phyloP scores from a whole-genome alignment of 2,888 invertebrate species.

The Lepetodrilus schrolli region DNA sequence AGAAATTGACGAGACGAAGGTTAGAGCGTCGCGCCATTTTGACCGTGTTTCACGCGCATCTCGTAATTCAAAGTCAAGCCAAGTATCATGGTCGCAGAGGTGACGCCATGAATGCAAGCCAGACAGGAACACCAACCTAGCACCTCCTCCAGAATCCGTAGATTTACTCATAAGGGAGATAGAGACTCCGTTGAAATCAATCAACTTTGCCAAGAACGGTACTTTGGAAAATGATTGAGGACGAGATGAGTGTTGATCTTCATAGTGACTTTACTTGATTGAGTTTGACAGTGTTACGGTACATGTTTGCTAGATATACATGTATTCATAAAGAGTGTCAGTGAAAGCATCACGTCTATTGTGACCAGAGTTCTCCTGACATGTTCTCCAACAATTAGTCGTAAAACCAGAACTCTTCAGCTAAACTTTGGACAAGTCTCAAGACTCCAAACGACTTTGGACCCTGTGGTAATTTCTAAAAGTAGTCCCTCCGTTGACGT shows the following conservation, averaged over 20 bases:
- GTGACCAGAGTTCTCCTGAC: not conserved
- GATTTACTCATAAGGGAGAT: slow-evolving; percentile 8
- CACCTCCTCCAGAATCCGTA: not conserved
- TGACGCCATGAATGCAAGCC: not conserved
- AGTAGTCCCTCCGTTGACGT: not conserved
- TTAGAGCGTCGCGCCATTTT: slow-evolving; percentile 2
- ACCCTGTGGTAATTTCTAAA: not conserved
- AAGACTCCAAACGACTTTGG: not conserved
- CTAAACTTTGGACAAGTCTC: not conserved
- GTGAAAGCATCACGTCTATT: not conserved
- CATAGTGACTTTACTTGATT: not conserved
- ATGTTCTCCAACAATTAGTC: not conserved
- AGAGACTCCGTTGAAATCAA: not conserved
- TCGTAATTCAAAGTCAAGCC: slow-evolving; percentile 23
- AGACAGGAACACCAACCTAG: not conserved
- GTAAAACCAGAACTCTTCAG: not conserved
- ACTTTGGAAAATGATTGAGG: not conserved
- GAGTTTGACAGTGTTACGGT: not conserved
- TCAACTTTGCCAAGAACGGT: not conserved
- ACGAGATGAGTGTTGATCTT: not conserved
- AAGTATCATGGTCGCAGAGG: not conserved
- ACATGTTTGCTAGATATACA: not conserved
- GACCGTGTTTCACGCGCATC: not conserved
- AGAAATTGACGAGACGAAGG: slow-evolving; percentile 12
- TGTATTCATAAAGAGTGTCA: not conserved